Conservation (phyloP, 2,113 vertebrate species). For the Thunnus thynnus region DNA sequence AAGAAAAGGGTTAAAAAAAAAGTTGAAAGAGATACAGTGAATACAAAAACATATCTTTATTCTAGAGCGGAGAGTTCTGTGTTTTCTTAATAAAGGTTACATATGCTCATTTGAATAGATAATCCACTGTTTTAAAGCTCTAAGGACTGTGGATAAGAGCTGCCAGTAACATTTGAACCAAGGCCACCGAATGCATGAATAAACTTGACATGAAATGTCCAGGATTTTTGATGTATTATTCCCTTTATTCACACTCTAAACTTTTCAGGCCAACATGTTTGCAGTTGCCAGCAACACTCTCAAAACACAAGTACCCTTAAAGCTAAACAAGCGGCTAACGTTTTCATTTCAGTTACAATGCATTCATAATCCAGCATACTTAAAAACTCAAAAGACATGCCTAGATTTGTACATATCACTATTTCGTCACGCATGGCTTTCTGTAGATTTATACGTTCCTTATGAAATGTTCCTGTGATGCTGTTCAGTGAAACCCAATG, state of each 20-base stretch:
- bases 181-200: constrained; percentile 1
- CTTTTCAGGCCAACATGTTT: constrained; percentile 1
- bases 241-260: constrained; percentile 17
- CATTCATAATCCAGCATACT: constrained; percentile 1
- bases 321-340: background rate
- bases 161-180: constrained; percentile 35
- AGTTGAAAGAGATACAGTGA: background rate
- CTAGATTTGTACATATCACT: background rate
- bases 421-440: background rate
- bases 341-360: constrained; percentile 17
- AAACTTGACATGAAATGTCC: background rate
- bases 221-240: constrained; percentile 29
- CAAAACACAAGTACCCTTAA: constrained; percentile 9
- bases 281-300: constrained; percentile 34
- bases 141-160: constrained; percentile 1
- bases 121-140: constrained; percentile 31
- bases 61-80: background rate
- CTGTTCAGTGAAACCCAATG: constrained; percentile 9
- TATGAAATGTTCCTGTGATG: constrained; percentile 19
- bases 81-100: background rate
- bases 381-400: background rate
- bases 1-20: background rate
- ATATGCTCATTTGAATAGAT: constrained; percentile 5
- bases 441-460: constrained; percentile 3
- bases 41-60: background rate